Conservation (phyloP, 92 coral and sea anemone species). For the Galaxea fascicularis region DNA sequence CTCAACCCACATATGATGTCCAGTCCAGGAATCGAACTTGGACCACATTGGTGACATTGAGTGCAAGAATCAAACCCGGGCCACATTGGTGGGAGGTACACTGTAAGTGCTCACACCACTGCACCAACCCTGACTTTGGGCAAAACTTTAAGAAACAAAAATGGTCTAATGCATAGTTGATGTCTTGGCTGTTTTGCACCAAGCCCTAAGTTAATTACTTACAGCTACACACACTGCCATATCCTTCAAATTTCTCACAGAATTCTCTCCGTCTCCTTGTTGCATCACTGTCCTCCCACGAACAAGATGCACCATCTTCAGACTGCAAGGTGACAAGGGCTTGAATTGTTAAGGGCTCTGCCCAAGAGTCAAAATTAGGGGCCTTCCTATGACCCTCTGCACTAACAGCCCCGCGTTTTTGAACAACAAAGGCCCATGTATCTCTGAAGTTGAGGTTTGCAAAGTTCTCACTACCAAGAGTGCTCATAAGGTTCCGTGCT, state of each 20-base stretch:
- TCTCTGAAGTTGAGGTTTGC: slow-evolving; percentile 89
- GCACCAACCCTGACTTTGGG: too few relatives aligned
- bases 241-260: slow-evolving; percentile 96
- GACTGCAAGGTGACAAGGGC: slow-evolving; percentile 82
- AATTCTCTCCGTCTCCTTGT: slow-evolving; percentile 81
- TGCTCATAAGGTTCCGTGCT: slow-evolving; percentile 82
- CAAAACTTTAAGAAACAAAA: too few relatives aligned
- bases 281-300: slow-evolving; percentile 84
- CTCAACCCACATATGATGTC: too few relatives aligned
- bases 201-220: slow-evolving; percentile 47
- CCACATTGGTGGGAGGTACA: too few relatives aligned
- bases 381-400: slow-evolving; percentile 90
- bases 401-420: slow-evolving; percentile 88
- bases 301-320: slow-evolving; percentile 75
- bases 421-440: slow-evolving; percentile 91
- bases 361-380: slow-evolving; percentile 87
- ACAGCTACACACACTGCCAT: slow-evolving; percentile 99
- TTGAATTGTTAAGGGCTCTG: slow-evolving; percentile 82
- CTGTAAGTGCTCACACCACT: too few relatives aligned
- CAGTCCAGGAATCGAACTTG: too few relatives aligned
- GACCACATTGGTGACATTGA: too few relatives aligned
- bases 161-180: too few relatives aligned
- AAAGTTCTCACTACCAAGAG: slow-evolving; percentile 88
- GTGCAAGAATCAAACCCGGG: too few relatives aligned
- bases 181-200: too few relatives aligned